phyloP scores from a whole-genome alignment of 2,113 vertebrate species.

The Limanda limanda region DNA sequence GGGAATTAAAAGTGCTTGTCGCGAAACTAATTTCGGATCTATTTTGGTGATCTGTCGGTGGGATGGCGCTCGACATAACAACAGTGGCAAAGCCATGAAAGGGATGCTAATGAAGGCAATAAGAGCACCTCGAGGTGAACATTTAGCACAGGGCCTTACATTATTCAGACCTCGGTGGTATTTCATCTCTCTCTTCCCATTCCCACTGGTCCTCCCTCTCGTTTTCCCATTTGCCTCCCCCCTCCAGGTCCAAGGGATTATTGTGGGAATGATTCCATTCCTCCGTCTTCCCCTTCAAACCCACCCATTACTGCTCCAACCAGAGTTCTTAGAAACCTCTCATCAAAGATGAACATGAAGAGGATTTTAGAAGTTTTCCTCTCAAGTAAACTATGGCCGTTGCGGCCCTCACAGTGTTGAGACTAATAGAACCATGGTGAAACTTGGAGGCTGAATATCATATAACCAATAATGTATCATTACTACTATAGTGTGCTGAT shows the following conservation, averaged over 20 bases:
- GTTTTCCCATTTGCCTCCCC: conserved; percentile 22
- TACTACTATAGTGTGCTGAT: not conserved
- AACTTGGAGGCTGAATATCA: not conserved
- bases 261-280: conserved; percentile 52
- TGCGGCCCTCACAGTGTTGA: conserved; percentile 5
- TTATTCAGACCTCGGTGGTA: conserved; percentile 66
- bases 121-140: conserved; percentile 64
- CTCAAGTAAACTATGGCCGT: conserved; percentile 25
- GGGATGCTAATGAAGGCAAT: conserved; percentile 75
- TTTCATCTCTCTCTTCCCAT: conserved; percentile 54
- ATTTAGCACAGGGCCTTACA: conserved; percentile 59
- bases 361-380: conserved; percentile 26
- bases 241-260: conserved; percentile 50
- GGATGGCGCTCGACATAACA: conserved; percentile 56
- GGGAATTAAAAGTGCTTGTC: conserved; percentile 71
- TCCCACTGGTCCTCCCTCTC: conserved; percentile 40
- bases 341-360: conserved; percentile 41
- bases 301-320: conserved; percentile 13
- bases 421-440: not conserved
- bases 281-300: conserved; percentile 23
- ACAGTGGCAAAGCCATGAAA: conserved; percentile 59
- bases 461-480: not conserved
- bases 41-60: conserved; percentile 69
- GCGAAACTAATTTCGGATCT: conserved; percentile 74
- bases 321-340: conserved; percentile 45